phyloP scores from a whole-genome alignment of 2,113 vertebrate species.

The Taurulus bubalis region DNA sequence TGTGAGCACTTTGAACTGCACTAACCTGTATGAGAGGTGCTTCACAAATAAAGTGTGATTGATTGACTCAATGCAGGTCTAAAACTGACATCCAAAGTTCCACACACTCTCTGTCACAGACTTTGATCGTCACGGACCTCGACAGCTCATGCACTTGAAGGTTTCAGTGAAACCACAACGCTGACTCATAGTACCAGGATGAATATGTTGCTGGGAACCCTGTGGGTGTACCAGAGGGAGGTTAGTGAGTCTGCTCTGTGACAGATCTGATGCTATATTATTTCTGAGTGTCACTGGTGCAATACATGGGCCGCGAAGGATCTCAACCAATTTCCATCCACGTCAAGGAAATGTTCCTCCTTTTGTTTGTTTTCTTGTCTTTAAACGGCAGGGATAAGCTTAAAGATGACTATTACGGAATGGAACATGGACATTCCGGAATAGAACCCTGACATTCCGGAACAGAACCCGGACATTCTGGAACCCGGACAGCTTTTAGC shows the following conservation, averaged over 20 bases:
- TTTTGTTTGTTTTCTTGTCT: neutral
- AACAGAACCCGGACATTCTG: too few species aligned
- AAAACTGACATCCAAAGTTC: neutral
- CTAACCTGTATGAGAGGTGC: neutral
- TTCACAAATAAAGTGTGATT: neutral
- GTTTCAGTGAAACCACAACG: neutral
- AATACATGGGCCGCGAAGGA: neutral
- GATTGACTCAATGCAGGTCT: neutral
- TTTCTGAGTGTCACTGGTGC: neutral
- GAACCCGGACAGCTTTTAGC: too few species aligned
- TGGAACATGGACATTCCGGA: too few species aligned
- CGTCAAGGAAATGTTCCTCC: neutral
- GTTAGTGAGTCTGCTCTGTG: slow-evolving; percentile 1
- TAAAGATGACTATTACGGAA: too few species aligned
- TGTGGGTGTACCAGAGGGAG: slow-evolving; percentile 3
- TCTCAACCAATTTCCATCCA: neutral
- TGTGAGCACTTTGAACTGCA: neutral
- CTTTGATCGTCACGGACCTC: neutral
- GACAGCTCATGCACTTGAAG: neutral
- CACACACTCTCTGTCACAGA: neutral
- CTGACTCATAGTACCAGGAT: neutral
- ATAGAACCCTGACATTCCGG: too few species aligned
- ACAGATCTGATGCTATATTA: neutral
- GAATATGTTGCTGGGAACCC: neutral
- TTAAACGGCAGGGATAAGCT: too few species aligned